Percentiles rank a stretch among this genome's conserved stretches.
These are phyloP conservation scores for Myotis vivesi DNA, from an alignment of 2,797 vertebrate genomes.

Conservation along the genomic window DNA sequence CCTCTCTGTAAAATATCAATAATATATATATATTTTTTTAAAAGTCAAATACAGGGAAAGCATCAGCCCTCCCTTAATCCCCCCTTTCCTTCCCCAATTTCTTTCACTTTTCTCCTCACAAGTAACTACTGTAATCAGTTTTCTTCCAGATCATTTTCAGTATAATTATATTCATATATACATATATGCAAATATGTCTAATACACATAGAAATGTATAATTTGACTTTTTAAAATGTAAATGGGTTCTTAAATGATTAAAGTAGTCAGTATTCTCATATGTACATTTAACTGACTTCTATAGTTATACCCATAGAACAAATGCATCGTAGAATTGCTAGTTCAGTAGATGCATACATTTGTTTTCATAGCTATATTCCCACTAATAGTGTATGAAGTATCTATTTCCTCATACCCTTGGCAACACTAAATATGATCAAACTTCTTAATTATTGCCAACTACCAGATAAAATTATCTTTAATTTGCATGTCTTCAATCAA, in stretches of 20 bases:
- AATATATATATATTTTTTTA: background rate
- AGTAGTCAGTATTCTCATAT: background rate
- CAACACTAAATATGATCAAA: background rate
- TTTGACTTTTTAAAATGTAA: constrained; percentile 6
- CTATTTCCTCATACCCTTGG: background rate
- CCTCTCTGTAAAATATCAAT: too few relatives aligned
- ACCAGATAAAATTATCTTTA: constrained; percentile 26
- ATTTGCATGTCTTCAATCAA: background rate
- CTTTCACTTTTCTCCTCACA: background rate
- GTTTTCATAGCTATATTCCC: background rate
- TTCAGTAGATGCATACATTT: background rate
- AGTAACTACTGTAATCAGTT: background rate
- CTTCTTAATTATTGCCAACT: background rate
- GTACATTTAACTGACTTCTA: background rate
- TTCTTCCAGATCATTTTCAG: background rate
- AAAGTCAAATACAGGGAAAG: constrained; percentile 11
- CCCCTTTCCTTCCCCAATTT: background rate
- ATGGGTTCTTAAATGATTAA: background rate
- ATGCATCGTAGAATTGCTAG: background rate
- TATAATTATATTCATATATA: background rate
- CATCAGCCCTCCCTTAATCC: background rate
- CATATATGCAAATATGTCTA: background rate
- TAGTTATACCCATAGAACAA: background rate
- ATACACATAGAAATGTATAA: background rate
- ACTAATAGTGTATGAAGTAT: background rate